Base-by-base conservation (phyloP, 92 coral and sea anemone species). In the Phenganax marumi region DNA sequence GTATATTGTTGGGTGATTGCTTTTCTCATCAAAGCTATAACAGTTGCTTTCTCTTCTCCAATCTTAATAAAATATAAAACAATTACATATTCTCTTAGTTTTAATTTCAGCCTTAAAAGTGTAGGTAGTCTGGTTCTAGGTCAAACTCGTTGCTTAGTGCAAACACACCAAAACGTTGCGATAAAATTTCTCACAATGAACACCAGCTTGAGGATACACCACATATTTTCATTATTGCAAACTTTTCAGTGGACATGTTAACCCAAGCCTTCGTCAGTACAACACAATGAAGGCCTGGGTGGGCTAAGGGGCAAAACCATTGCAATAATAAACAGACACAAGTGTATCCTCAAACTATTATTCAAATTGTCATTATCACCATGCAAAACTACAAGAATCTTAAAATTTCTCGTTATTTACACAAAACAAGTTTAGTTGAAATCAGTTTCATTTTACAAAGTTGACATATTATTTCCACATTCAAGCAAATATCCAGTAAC, bases 41-140 rank as follows among this genome's bases (percentile, higher is more conserved):
- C 98, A 25, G 98, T 95, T 8, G 98, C 91, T 61, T 95, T 95
- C 85, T 95, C 98, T 54, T 95, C 98, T 65, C 98, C 98, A 72
- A 95, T 95, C 97, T 92, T 76, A 16, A 14, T 56, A 80, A 49
- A 74, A 55, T 18, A 70, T 7, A 48, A 80, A 13, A 39, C 14
- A 47, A 49, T 9, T 33, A 33, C 43, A 33, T 1, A 4, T 33
- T 33, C 43, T 33, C 4, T 33, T 33, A 33, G 43, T 33, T 33
- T 33, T 4, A 4, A 1, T 33, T 33, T 33, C 43, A 33, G 43
- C 43, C 2, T 33, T 33, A 1, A 33, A 33, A 33, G 43, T 33
- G 4, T 33, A 1, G 4, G 43, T 33, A 33, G 43, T 33, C 43
- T 4, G 4, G 43, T 33, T 33, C 43, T 33, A 33, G 4, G 43